Evolutionary conservation across 2,113 vertebrate genomes (phyloP).

Genomic region (Noctilio leporinus): DNA sequence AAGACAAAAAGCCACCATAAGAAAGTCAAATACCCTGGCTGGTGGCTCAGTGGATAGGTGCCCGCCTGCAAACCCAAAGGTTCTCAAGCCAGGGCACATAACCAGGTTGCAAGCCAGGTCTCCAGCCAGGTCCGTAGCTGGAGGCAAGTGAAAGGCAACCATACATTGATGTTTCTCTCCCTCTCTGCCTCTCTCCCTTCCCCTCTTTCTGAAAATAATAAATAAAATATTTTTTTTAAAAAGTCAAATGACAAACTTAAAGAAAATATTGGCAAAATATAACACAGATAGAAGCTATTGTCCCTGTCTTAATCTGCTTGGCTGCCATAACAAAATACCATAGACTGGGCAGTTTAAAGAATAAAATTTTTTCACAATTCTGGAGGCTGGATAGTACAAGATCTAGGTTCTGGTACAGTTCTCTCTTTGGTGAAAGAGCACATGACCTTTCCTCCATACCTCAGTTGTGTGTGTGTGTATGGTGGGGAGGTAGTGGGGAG

Average conservation of each 20-base stretch:
- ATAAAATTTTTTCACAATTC: background rate
- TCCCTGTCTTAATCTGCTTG: background rate
- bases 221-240: too few relatives aligned
- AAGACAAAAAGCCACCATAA: background rate
- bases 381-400: background rate
- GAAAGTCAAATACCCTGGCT: background rate
- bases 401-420: background rate
- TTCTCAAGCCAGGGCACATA: too few relatives aligned
- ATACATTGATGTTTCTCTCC: too few relatives aligned
- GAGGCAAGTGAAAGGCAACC: too few relatives aligned
- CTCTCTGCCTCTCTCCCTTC: too few relatives aligned
- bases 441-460: background rate
- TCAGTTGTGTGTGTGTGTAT: fast-evolving
- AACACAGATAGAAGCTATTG: background rate
- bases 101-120: too few relatives aligned
- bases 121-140: too few relatives aligned
- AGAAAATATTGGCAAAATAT: background rate
- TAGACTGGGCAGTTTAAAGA: background rate
- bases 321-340: background rate
- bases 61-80: too few relatives aligned
- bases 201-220: too few relatives aligned
- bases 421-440: background rate
- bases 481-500: background rate
- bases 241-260: background rate
- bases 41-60: too few relatives aligned